Base-by-base conservation (phyloP, 2,113 vertebrate genomes). In the Bagarius yarrelli region DNA sequence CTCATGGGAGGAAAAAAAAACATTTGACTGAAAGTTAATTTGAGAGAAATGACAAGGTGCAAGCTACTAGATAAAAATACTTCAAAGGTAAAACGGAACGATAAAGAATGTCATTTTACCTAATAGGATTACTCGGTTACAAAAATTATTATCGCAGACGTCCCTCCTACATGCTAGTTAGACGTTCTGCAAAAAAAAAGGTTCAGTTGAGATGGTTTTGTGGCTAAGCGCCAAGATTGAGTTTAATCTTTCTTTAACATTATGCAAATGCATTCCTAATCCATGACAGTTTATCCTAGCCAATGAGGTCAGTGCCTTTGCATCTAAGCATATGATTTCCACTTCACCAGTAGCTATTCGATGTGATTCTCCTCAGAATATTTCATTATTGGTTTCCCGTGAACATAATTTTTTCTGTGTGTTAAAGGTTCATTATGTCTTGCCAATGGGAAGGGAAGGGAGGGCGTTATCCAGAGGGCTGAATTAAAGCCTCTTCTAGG, bases 251-350 rank as follows among this genome's bases (percentile, higher is more conserved):
- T 76, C 57, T 80, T 78, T 71, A 63, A 84, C 76, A 81, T 86
- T 85, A 87, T 90, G 86, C 81, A 89, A 88, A 88, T 86, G 79
- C 8, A 2, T 64, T 60, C 79, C 84, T 83, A 84, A 86, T 88
- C 83, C 83, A 84, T 50, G 50, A 64, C 84, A 76, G 82, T 30
- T 76, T 84, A 87, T 87, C 72, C 50, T 57, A 84, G 82, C 75
- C 87, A 87, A 80, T 82, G 76, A 85, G 83, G 86, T 85, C 87
- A 87, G 40, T 64, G 87, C 79, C 59, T 85, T 71, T 40, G 73
- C 73, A 79, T 80, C 64, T 78, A 16, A 57, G 63, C 81, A 63
- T 79, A 83, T 61, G 78, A 81, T 83, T 84, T 80, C 78, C 25
- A 81, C 79, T 47, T 32, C 30, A 66, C 81, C 81, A 76, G 85